These are phyloP conservation scores for Dascyllus trimaculatus DNA, from an alignment of 2,113 vertebrate species.

Conservation along the genomic window DNA sequence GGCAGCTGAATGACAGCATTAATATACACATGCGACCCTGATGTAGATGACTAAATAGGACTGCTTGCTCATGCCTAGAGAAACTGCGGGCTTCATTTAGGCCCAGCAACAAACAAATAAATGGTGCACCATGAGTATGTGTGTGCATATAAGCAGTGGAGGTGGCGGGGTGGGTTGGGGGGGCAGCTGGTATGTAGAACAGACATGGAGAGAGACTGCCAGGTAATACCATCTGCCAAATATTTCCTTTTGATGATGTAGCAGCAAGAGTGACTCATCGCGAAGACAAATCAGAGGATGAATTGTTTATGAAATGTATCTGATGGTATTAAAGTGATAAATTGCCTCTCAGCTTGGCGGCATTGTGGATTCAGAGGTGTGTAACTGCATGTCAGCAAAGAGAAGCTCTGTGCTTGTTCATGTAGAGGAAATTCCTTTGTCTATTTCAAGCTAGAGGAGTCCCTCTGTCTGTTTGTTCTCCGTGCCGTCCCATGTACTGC, in stretches of 20 bases:
- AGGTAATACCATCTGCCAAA: conserved; percentile 62
- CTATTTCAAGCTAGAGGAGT: conserved; percentile 23
- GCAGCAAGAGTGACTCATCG: conserved; percentile 55
- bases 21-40: conserved; percentile 7
- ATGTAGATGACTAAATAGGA: conserved; percentile 29
- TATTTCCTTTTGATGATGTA: conserved; percentile 69
- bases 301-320: conserved; percentile 74
- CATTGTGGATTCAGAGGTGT: conserved; percentile 49
- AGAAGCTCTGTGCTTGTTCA: conserved; percentile 16
- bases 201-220: conserved; percentile 37
- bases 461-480: conserved; percentile 22
- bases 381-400: conserved; percentile 25
- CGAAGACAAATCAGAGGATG: conserved; percentile 66
- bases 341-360: conserved; percentile 58
- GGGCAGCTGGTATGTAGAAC: conserved; percentile 49
- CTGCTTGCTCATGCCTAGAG: conserved; percentile 34
- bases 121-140: neutral
- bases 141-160: neutral
- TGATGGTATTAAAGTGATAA: conserved; percentile 73
- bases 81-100: conserved; percentile 8
- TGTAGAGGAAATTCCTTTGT: conserved; percentile 26
- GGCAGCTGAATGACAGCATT: conserved; percentile 52
- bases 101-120: neutral
- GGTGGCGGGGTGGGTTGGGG: conserved; percentile 6
- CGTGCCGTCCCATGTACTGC: conserved; percentile 8